phyloP scores from a whole-genome alignment of 2,888 invertebrate species.

The Meteorus cinctellus region DNA sequence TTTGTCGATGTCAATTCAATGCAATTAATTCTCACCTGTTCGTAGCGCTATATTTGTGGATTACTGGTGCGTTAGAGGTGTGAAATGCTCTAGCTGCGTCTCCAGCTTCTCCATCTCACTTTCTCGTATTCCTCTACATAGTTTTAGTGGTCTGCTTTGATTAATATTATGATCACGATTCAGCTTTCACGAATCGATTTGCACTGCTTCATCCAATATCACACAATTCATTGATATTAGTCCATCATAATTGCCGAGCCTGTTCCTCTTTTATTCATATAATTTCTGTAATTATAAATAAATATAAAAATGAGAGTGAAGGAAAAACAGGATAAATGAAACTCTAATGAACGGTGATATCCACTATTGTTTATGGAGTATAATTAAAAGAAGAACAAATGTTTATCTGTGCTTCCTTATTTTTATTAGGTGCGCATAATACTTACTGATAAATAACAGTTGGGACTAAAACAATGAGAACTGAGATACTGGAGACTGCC shows the following conservation, averaged over 20 bases:
- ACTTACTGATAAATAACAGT: conserved; percentile 56
- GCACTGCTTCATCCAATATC: neutral
- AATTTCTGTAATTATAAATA: neutral
- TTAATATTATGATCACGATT: neutral
- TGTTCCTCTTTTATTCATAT: neutral
- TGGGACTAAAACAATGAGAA: conserved; percentile 51
- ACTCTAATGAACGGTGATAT: neutral
- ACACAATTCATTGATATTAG: neutral
- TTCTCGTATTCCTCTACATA: neutral
- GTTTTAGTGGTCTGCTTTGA: neutral
- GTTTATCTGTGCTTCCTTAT: neutral
- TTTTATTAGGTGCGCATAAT: conserved; percentile 9
- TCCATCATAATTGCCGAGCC: neutral
- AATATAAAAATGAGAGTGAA: neutral
- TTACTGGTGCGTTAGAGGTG: conserved; percentile 34
- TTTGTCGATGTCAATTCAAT: conserved; percentile 37
- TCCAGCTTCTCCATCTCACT: neutral
- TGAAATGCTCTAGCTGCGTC: neutral
- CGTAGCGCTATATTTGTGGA: conserved; percentile 37
- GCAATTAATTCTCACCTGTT: conserved; percentile 46
- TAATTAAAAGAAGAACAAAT: neutral
- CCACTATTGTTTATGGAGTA: neutral
- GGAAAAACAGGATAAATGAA: neutral
- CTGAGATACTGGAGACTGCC: conserved; percentile 35
- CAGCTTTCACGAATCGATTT: neutral